Base-by-base conservation (phyloP, 2,113 vertebrate species). In the Cyanoliseus patagonus region DNA sequence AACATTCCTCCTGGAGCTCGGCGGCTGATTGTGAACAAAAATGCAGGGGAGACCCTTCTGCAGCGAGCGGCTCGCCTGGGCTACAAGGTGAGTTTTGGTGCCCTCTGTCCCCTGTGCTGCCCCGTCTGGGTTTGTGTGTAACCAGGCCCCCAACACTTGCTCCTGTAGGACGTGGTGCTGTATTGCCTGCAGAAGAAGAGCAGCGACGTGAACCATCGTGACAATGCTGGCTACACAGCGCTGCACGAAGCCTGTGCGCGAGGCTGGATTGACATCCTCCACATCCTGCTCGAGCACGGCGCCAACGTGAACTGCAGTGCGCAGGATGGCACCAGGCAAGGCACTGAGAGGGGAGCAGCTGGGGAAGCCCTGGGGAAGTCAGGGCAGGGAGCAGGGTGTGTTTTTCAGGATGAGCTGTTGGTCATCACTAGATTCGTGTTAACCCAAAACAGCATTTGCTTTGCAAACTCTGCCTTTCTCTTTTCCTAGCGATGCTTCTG, bases 301-400 rank as follows among this genome's bases (percentile, higher is more conserved):
- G 99, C 99, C n/a, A 99, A 99, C 1, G 99, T 99, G 33, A 99
- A 99, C 98, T 99, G 99, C 97, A 99, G 99, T 0, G 99, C 99
- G 0, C 99, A 99, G 97, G 99, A 99, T 1, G 99, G 99, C 85
- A 99, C 99, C 3, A 98, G 99, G 99, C 99, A 97, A 98, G 98
- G 9, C 33, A 19, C 31, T 0, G 41, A 14, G 30, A 11, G 55
- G 53, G 68, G 44, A 1, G 6, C 39, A 1, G 3, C 63, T 5
- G 20, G 20, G 25, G 70, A 14, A 13, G 55, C 42, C 2, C 10
- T 3, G 10, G 23, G 46, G 8, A 6, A 10, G 10, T 4, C 2
- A 66, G 49, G 35, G 31, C 49, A 7, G 59, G 42, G 51, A 62
- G 23, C 18, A 13, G 69, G 24, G 14, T 0, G 2, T 12, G 4